These are phyloP conservation scores for Toxostoma redivivum DNA, from an alignment of 2,113 vertebrate species.

Conservation along the genomic window DNA sequence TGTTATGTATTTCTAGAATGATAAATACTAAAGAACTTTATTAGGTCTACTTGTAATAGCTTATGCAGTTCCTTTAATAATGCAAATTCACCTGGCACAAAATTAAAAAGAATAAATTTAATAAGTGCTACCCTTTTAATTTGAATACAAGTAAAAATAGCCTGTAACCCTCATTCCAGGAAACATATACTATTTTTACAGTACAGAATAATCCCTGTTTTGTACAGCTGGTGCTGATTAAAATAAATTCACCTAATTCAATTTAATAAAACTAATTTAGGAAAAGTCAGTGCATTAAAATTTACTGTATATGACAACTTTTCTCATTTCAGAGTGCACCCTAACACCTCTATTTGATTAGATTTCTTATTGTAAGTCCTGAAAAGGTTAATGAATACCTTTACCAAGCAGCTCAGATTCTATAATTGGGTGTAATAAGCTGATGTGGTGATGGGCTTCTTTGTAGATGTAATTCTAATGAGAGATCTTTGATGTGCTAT, in stretches of 20 bases:
- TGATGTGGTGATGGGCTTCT: constrained; percentile 57
- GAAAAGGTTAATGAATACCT: constrained; percentile 77
- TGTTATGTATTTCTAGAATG: background rate
- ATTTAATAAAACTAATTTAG: constrained; percentile 72
- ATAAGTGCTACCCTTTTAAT: constrained; percentile 50
- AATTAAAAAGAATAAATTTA: constrained; percentile 55
- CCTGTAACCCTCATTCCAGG: constrained; percentile 28
- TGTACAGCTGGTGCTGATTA: constrained; percentile 57
- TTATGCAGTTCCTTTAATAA: background rate
- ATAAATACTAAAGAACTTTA: constrained; percentile 1
- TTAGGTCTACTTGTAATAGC: constrained; percentile 34
- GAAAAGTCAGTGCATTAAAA: constrained; percentile 63
- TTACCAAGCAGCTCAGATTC: constrained; percentile 52
- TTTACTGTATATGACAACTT: constrained; percentile 69
- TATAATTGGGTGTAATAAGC: constrained; percentile 70
- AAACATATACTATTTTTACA: constrained; percentile 60
- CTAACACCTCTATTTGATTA: constrained; percentile 68
- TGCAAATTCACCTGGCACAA: constrained; percentile 37
- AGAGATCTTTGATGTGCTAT: constrained; percentile 26
- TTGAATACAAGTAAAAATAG: constrained; percentile 57
- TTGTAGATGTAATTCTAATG: constrained; percentile 54
- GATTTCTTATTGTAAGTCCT: constrained; percentile 59
- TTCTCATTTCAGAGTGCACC: constrained; percentile 66
- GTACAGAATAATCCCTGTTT: constrained; percentile 44
- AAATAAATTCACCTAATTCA: constrained; percentile 55